A percentile compares a stretch with the other conserved stretches of the same genome.
Conservation (phyloP, 2,113 vertebrate genomes). For the Ageneiosus marmoratus region DNA sequence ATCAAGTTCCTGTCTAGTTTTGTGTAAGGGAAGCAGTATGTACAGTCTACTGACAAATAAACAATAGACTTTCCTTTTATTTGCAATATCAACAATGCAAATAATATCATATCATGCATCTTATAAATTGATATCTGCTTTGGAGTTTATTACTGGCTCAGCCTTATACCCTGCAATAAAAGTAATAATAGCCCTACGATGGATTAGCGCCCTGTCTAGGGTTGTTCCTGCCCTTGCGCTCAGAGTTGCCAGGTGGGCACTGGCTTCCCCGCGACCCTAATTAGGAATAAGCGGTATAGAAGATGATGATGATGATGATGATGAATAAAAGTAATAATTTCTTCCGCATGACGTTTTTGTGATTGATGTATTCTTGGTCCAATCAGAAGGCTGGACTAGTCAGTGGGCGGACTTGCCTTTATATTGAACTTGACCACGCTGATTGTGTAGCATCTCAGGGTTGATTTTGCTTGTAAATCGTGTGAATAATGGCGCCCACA, state of each 20-base stretch:
- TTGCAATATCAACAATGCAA: background rate
- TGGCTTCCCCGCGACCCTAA: too few species aligned
- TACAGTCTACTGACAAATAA: background rate
- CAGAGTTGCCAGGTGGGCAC: too few species aligned
- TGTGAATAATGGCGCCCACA: conserved; percentile 48
- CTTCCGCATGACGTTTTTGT: background rate
- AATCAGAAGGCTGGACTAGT: background rate
- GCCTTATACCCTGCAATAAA: background rate
- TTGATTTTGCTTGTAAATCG: background rate
- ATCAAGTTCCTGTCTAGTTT: too few species aligned
- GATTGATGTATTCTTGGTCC: background rate
- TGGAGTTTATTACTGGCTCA: background rate
- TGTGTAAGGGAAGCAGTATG: too few species aligned
- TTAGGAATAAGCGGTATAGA: too few species aligned
- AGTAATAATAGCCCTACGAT: too few species aligned
- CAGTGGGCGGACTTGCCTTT: background rate
- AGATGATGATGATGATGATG: too few species aligned
- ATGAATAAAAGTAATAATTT: too few species aligned
- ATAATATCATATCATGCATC: background rate
- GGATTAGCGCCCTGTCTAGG: too few species aligned
- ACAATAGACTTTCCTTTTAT: background rate
- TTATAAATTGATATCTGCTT: background rate
- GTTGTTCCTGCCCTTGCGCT: too few species aligned
- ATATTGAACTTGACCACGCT: background rate
- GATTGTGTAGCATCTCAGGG: background rate